Percentiles rank a stretch among this genome's conserved stretches.
phyloP scores from a whole-genome alignment of 37 sponge, comb jelly and placozoan genomes.

The Mnemiopsis leidyi region DNA sequence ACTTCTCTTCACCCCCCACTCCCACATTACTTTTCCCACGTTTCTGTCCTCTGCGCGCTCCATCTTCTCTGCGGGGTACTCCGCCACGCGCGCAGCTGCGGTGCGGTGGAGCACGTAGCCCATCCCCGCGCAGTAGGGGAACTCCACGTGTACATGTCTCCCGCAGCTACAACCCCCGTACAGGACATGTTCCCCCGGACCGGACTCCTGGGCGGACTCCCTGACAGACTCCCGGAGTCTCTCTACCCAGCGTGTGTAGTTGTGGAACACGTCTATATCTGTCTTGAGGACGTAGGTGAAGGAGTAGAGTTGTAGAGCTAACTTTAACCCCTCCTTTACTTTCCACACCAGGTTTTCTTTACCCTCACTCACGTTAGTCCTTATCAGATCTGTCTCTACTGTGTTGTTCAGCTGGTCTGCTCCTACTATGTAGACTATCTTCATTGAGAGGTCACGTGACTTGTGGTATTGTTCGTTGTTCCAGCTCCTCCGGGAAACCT shows the following conservation, averaged over 20 bases:
- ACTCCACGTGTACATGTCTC: neutral
- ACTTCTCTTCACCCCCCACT: neutral
- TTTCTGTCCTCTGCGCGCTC: neutral
- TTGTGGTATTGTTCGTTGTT: neutral
- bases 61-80: neutral
- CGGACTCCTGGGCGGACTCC: neutral
- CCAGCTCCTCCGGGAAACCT: neutral
- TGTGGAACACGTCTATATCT: conserved; percentile 14
- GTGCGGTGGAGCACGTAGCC: conserved; percentile 16
- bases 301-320: neutral
- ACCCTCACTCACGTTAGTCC: neutral
- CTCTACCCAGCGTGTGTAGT: neutral
- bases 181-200: neutral
- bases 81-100: neutral
- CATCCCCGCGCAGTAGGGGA: neutral
- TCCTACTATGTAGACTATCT: neutral
- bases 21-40: neutral
- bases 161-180: neutral
- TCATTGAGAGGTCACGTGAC: neutral
- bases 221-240: neutral
- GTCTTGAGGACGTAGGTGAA: conserved; percentile 6
- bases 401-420: neutral
- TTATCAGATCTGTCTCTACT: neutral
- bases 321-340: neutral
- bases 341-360: neutral